Conservation (phyloP, 2,797 vertebrate species). For the Myotis pilosus region DNA sequence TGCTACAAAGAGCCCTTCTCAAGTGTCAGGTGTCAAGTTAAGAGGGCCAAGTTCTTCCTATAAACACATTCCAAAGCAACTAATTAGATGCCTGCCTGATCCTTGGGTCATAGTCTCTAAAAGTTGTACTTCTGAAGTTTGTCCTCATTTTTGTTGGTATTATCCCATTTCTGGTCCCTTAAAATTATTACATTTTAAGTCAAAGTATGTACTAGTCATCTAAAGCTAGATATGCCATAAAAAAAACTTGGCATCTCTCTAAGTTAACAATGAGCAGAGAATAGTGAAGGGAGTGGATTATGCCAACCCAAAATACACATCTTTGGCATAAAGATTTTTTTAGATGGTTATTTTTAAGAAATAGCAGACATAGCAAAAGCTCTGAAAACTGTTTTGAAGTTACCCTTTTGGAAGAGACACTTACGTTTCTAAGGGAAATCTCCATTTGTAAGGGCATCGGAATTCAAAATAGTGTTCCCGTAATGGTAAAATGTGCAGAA, state of each 20-base stretch:
- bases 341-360: background rate
- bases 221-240: background rate
- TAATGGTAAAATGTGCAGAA: conserved; percentile 52
- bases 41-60: background rate
- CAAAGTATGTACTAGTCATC: background rate
- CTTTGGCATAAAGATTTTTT: background rate
- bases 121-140: background rate
- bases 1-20: background rate
- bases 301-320: background rate
- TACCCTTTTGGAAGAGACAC: background rate
- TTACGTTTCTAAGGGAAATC: background rate
- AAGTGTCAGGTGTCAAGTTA: background rate
- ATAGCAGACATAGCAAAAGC: background rate
- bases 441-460: background rate
- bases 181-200: background rate
- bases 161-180: background rate
- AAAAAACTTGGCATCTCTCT: background rate
- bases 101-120: background rate
- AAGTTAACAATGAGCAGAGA: background rate
- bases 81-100: background rate
- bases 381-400: background rate
- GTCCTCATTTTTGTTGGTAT: background rate
- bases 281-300: background rate
- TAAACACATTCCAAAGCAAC: background rate
- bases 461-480: conserved; percentile 19